A percentile compares a stretch with the other conserved stretches of the same genome.
Conservation (phyloP, 2,797 vertebrate genomes). For the Oryzias dopingdopingensis region DNA sequence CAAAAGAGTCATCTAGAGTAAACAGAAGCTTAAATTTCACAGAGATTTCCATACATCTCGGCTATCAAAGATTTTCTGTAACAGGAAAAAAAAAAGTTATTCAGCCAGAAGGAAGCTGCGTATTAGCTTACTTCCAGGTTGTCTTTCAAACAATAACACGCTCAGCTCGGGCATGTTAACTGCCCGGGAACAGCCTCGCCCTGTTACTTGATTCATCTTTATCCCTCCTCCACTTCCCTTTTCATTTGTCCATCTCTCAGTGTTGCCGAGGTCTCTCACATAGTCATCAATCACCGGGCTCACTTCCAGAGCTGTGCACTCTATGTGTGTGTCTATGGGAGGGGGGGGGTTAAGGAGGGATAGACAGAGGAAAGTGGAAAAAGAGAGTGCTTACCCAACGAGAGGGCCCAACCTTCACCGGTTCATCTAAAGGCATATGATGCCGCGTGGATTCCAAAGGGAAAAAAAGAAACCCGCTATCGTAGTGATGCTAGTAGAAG, state of each 20-base stretch:
- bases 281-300: constrained; percentile 64
- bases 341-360: constrained; percentile 32
- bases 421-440: constrained; percentile 11
- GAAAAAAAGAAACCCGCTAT: constrained; percentile 25
- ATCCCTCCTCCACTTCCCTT: constrained; percentile 45
- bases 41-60: background rate
- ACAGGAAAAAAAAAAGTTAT: background rate
- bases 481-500: constrained; percentile 16
- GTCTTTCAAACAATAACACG: constrained; percentile 30
- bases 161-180: constrained; percentile 30
- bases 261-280: constrained; percentile 53
- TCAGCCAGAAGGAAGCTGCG: constrained; percentile 12
- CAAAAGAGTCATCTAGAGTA: background rate
- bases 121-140: constrained; percentile 26
- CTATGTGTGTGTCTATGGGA: constrained; percentile 11
- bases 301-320: constrained; percentile 31
- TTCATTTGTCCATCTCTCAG: constrained; percentile 64
- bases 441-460: constrained; percentile 5
- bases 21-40: background rate
- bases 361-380: constrained; percentile 27
- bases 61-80: background rate
- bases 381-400: constrained; percentile 28
- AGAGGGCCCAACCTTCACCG: constrained; percentile 16
- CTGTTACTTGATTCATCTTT: constrained; percentile 42
- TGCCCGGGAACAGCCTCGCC: constrained; percentile 37